These are phyloP conservation scores for Drosophila bifasciata DNA, from an alignment of 1,140 invertebrate species.

Conservation along the genomic window DNA sequence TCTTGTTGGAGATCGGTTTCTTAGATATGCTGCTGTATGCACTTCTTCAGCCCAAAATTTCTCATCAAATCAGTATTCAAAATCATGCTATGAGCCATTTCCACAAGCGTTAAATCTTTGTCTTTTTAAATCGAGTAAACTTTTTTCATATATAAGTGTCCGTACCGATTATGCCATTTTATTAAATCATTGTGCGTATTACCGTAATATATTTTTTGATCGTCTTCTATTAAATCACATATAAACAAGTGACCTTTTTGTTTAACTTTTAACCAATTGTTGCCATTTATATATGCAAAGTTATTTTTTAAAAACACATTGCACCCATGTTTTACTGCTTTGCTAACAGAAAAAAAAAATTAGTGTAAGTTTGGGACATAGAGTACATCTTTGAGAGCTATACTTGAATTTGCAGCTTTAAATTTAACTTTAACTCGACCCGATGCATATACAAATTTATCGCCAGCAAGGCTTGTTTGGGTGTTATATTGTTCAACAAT, in stretches of 20 bases:
- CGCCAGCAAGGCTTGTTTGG: no score
- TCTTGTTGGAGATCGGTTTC: slow-evolving; percentile 4
- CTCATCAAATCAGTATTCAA: no score
- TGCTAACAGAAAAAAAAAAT: slow-evolving; percentile 2
- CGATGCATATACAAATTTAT: neutral
- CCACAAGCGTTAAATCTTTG: neutral
- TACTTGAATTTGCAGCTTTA: neutral
- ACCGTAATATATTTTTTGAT: neutral
- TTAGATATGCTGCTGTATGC: neutral
- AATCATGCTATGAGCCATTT: no score
- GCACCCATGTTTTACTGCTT: neutral
- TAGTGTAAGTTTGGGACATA: neutral
- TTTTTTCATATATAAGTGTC: slow-evolving; percentile 1
- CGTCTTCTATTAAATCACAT: neutral
- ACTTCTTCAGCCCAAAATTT: neutral
- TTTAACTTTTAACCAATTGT: neutral
- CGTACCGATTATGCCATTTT: slow-evolving; percentile 4
- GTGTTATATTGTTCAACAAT: neutral
- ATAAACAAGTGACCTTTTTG: neutral
- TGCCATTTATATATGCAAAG: neutral
- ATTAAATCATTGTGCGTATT: neutral
- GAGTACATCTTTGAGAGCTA: slow-evolving; percentile 3
- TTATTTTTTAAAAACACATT: neutral
- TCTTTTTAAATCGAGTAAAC: neutral
- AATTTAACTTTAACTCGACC: neutral